Percentiles rank a stretch among this genome's conserved stretches.
Conservation (phyloP, 2,888 invertebrate species). For the Drosophila mettleri region DNA sequence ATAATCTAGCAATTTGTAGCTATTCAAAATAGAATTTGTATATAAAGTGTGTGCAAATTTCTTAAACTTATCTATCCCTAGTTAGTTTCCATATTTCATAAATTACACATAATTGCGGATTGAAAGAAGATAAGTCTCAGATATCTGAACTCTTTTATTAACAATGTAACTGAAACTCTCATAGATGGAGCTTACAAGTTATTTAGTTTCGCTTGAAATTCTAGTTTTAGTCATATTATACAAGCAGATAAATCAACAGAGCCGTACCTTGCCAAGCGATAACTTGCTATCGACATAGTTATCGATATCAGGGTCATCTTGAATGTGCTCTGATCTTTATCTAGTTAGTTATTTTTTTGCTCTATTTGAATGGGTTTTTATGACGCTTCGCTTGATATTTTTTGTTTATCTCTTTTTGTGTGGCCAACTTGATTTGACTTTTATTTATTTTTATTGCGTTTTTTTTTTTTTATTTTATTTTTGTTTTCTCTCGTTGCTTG, state of each 20-base stretch:
- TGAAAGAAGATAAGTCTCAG: neutral
- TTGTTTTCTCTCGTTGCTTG: slow-evolving; percentile 22
- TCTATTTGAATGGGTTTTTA: slow-evolving; percentile 74
- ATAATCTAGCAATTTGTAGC: neutral
- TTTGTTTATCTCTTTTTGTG: slow-evolving; percentile 4
- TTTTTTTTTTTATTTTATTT: slow-evolving; percentile 29
- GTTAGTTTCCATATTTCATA: no score
- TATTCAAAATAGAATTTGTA: neutral
- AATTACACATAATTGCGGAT: neutral
- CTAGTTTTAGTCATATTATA: neutral
- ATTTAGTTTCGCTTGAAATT: neutral
- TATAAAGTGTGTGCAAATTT: no score
- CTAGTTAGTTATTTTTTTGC: slow-evolving; percentile 19
- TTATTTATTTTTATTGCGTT: slow-evolving; percentile 22
- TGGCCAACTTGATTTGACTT: slow-evolving; percentile 21
- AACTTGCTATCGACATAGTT: slow-evolving; percentile 1
- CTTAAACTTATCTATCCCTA: no score
- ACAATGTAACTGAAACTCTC: no score
- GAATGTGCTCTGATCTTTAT: slow-evolving; percentile 11
- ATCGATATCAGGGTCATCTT: slow-evolving; percentile 22
- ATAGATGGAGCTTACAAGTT: neutral
- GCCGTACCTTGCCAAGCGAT: neutral
- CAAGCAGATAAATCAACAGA: no score
- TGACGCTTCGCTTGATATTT: slow-evolving; percentile 46
- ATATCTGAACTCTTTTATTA: neutral